phyloP scores from a whole-genome alignment of 37 sponge, comb jelly and placozoan genomes.

The Haliclona indistincta region DNA sequence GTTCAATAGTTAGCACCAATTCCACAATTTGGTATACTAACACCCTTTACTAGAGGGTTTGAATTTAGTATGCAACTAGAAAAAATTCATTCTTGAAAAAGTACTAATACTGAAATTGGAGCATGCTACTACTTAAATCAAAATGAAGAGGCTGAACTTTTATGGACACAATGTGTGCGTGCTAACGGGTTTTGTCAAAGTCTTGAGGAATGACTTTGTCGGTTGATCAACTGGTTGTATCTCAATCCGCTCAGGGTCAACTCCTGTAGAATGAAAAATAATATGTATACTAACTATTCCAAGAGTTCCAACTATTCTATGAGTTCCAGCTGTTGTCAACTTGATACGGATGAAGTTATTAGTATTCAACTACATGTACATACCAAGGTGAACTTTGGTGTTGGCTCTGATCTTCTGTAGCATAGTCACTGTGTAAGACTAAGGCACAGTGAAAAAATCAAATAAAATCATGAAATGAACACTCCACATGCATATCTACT shows the following conservation, averaged over 20 bases:
- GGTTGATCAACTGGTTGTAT: constrained; percentile 60
- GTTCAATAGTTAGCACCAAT: too few species aligned
- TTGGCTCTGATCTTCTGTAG: constrained; percentile 68
- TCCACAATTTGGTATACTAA: too few species aligned
- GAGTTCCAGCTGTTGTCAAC: not conserved
- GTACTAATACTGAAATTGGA: too few species aligned
- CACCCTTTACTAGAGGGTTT: too few species aligned
- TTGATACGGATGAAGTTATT: too few species aligned
- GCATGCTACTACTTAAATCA: too few species aligned
- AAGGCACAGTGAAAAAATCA: not conserved
- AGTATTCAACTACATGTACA: constrained; percentile 19
- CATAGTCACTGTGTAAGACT: constrained; percentile 63
- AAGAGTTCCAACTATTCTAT: too few species aligned
- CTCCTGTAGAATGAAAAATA: constrained; percentile 30
- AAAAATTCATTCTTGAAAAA: too few species aligned
- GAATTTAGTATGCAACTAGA: too few species aligned
- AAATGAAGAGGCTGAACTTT: too few species aligned
- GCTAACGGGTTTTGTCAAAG: constrained; percentile 43
- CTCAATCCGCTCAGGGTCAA: constrained; percentile 67
- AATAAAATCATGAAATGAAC: not conserved
- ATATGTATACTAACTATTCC: not conserved
- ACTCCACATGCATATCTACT: not conserved
- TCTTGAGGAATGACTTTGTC: constrained; percentile 22
- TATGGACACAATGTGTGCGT: not conserved
- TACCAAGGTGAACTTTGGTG: constrained; percentile 67